Evolutionary conservation across 2,888 invertebrate species (phyloP).

Genomic region (Megaustenia siamemsis): DNA sequence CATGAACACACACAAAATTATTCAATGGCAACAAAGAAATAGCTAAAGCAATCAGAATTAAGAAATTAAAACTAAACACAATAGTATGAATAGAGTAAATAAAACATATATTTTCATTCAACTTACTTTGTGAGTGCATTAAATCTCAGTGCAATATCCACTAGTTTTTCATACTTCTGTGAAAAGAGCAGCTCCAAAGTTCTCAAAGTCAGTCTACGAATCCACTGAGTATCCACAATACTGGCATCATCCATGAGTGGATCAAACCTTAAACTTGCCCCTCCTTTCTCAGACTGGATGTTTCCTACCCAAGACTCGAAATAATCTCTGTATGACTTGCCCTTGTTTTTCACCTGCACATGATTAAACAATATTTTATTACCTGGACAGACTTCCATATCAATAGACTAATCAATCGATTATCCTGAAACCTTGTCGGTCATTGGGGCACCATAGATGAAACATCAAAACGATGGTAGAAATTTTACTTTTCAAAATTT

Average conservation of each 20-base stretch:
- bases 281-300: constrained; percentile 73
- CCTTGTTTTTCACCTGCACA: constrained; percentile 66
- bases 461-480: too few species aligned
- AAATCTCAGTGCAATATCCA: constrained; percentile 78
- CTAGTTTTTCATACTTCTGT: constrained; percentile 79
- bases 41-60: too few species aligned
- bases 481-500: too few species aligned
- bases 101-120: not conserved
- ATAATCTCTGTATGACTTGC: constrained; percentile 63
- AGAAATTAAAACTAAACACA: too few species aligned
- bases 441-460: too few species aligned
- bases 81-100: too few species aligned
- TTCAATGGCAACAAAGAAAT: too few species aligned
- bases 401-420: too few species aligned
- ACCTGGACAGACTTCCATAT: too few species aligned
- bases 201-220: constrained; percentile 72
- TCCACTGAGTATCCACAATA: constrained; percentile 73
- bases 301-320: constrained; percentile 74
- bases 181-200: constrained; percentile 76
- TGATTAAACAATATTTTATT: not conserved
- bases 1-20: too few species aligned
- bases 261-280: constrained; percentile 78
- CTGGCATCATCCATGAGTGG: constrained; percentile 75
- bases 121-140: constrained; percentile 78
- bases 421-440: too few species aligned